These are phyloP conservation scores for Acanthosepion pharaonis DNA, from an alignment of 2,888 invertebrate species.

Conservation along the genomic window DNA sequence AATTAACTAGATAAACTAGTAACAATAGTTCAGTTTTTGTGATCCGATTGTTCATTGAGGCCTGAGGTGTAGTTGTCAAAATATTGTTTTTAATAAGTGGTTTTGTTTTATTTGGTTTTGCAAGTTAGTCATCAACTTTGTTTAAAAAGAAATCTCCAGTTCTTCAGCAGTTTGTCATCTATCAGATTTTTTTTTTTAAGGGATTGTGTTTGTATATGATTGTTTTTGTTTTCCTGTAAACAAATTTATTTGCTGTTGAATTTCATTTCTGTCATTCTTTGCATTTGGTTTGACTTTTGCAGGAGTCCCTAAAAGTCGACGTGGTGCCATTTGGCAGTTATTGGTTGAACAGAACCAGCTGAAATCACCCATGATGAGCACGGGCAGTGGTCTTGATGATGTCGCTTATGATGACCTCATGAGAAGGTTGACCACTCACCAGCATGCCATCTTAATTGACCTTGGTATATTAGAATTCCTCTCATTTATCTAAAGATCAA, in stretches of 20 bases:
- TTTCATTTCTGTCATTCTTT: background rate
- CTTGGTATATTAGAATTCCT: slow-evolving; percentile 79
- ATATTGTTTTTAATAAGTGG: no score
- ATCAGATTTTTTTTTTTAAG: no score
- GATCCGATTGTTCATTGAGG: no score
- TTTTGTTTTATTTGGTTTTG: no score
- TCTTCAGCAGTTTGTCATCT: no score
- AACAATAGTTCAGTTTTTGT: no score
- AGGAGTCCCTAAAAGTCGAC: slow-evolving; percentile 88
- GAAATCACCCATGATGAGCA: slow-evolving; percentile 56
- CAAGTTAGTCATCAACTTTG: no score
- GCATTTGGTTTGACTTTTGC: slow-evolving; percentile 49
- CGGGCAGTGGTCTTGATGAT: slow-evolving; percentile 51
- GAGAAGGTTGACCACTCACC: slow-evolving; percentile 92
- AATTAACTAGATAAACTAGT: no score
- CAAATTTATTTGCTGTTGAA: background rate
- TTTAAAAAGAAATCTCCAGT: no score
- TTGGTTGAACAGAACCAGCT: slow-evolving; percentile 85
- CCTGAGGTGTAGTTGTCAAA: no score
- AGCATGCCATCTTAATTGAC: slow-evolving; percentile 96
- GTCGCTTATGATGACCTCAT: slow-evolving; percentile 86
- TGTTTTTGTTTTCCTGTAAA: no score
- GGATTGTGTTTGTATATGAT: no score
- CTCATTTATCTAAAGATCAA: background rate
- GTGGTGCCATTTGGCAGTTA: slow-evolving; percentile 94